These are phyloP conservation scores for Ficedula albicollis DNA, from an alignment of 2,797 vertebrate species.

Conservation along the genomic window DNA sequence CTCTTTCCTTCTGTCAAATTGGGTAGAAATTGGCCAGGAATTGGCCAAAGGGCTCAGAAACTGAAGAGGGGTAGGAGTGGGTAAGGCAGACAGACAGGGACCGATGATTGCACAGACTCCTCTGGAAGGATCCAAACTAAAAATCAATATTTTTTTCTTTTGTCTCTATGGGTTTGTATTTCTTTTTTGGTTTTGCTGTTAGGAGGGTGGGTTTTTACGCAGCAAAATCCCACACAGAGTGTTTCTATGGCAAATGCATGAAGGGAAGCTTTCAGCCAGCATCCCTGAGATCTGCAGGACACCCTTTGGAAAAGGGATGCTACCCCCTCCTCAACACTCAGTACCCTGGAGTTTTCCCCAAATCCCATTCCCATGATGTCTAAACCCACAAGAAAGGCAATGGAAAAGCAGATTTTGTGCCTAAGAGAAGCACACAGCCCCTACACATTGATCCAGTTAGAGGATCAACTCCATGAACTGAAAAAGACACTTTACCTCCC, in stretches of 20 bases:
- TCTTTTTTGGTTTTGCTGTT: neutral
- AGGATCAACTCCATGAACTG: neutral
- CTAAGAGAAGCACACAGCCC: neutral
- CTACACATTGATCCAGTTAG: neutral
- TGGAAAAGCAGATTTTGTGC: neutral
- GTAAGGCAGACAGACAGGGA: slow-evolving; percentile 30
- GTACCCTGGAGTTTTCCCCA: fast-evolving
- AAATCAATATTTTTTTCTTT: slow-evolving; percentile 41
- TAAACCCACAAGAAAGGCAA: fast-evolving
- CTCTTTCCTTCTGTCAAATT: slow-evolving; percentile 46
- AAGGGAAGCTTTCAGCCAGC: neutral
- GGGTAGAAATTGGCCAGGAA: slow-evolving; percentile 51
- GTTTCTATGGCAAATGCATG: fast-evolving
- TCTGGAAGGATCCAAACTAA: slow-evolving; percentile 41
- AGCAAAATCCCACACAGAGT: neutral
- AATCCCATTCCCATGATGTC: fast-evolving
- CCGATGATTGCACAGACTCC: neutral
- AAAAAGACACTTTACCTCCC: neutral
- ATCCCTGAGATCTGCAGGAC: fast-evolving
- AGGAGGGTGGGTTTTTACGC: neutral
- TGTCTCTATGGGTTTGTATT: neutral
- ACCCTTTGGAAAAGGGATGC: neutral
- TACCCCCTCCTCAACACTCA: neutral
- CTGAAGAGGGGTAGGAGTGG: neutral
- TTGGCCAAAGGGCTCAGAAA: slow-evolving; percentile 57